Evolutionary conservation across 2,797 vertebrate genomes (phyloP).

Genomic region (Thripadectes ignobilis): DNA sequence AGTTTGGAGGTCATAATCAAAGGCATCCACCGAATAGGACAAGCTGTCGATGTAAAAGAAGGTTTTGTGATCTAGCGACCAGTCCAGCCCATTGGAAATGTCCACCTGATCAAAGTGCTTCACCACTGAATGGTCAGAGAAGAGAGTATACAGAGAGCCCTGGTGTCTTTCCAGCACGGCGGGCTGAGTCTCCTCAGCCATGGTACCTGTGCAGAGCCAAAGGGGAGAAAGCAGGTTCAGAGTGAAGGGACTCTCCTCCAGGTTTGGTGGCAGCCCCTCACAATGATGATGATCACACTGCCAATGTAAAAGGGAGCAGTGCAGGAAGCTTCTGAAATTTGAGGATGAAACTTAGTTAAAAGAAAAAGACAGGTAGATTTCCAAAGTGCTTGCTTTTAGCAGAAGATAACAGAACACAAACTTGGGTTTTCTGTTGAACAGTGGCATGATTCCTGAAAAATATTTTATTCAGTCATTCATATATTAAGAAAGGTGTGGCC

Average conservation of each 20-base stretch:
- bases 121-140: constrained; percentile 80
- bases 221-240: neutral
- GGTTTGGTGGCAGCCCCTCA: neutral
- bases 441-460: neutral
- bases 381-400: neutral
- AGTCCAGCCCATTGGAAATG: constrained; percentile 94
- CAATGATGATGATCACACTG: neutral
- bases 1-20: constrained; percentile 86
- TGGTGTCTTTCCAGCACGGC: constrained; percentile 80
- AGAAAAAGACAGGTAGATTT: neutral
- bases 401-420: neutral
- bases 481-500: neutral
- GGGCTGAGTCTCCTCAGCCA: constrained; percentile 82
- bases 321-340: neutral
- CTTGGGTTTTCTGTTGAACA: neutral
- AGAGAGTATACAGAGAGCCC: constrained; percentile 86
- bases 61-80: constrained; percentile 87
- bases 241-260: neutral
- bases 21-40: constrained; percentile 85
- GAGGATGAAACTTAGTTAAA: neutral
- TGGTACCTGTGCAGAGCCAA: constrained; percentile 82
- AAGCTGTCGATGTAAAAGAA: constrained; percentile 95
- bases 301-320: fast-evolving
- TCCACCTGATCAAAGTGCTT: constrained; percentile 88
- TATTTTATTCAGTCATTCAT: neutral